Evolutionary conservation across 2,113 vertebrate species (phyloP).

Genomic region (Peromyscus maniculatus): DNA sequence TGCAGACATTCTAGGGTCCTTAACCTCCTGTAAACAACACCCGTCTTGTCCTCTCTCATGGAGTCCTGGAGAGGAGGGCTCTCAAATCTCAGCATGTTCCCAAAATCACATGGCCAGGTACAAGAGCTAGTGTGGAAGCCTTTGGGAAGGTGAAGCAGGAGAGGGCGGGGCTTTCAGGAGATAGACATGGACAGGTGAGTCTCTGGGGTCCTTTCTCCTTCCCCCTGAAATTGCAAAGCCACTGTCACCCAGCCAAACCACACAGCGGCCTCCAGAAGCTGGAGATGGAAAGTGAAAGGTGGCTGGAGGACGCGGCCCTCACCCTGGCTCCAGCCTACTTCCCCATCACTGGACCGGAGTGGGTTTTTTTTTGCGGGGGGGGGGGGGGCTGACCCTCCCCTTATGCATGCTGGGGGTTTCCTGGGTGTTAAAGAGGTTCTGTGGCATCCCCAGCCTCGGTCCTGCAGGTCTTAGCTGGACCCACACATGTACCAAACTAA

Average conservation of each 20-base stretch:
- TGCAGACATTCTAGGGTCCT: neutral
- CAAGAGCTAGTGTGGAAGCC: neutral
- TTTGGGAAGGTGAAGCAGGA: neutral
- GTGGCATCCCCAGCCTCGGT: neutral
- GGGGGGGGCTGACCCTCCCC: neutral
- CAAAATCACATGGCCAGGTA: neutral
- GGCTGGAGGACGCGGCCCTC: accelerated
- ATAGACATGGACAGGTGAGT: neutral
- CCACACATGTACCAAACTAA: neutral
- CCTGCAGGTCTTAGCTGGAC: neutral
- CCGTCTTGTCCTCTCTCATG: neutral
- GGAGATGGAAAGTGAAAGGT: neutral
- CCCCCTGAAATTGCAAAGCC: neutral
- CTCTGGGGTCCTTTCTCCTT: neutral
- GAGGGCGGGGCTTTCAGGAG: neutral
- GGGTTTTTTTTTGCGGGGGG: too few species aligned
- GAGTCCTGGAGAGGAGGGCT: neutral
- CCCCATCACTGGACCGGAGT: neutral
- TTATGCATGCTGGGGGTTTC: neutral
- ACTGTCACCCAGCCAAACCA: too few species aligned
- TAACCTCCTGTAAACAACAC: neutral
- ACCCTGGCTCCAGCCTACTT: neutral
- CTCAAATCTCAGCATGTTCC: neutral
- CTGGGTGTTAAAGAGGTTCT: neutral
- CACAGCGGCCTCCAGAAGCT: accelerated